Conservation (phyloP, 2,888 invertebrate species). For the Cremastinae sp. region DNA sequence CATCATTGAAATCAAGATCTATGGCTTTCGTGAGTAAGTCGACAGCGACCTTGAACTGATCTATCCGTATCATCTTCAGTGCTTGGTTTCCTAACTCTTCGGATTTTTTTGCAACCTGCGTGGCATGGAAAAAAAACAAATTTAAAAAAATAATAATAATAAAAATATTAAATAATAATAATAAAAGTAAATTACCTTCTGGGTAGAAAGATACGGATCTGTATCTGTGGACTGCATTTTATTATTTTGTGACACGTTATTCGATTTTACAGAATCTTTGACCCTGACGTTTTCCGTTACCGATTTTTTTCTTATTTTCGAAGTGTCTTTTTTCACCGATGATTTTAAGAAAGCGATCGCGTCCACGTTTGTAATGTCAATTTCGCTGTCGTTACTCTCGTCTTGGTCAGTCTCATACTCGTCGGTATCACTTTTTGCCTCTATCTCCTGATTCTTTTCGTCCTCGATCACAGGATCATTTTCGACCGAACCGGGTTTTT, state of each 20-base stretch:
- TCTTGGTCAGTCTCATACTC: constrained; percentile 9
- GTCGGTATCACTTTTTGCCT: neutral
- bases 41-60: constrained; percentile 53
- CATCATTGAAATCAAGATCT: constrained; percentile 47
- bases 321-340: constrained; percentile 44
- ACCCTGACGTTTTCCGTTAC: constrained; percentile 2
- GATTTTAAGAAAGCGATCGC: constrained; percentile 55
- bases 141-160: neutral
- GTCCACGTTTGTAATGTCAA: constrained; percentile 34
- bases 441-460: constrained; percentile 14
- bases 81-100: constrained; percentile 57
- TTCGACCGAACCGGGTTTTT: neutral
- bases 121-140: constrained; percentile 11
- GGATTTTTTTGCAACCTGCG: constrained; percentile 41
- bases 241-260: neutral
- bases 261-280: constrained; percentile 2
- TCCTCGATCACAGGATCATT: neutral
- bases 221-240: constrained; percentile 15
- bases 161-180: neutral
- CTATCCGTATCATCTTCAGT: constrained; percentile 37
- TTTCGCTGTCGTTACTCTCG: constrained; percentile 10
- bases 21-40: constrained; percentile 59
- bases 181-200: constrained; percentile 39
- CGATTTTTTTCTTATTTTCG: constrained; percentile 33
- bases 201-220: constrained; percentile 35